phyloP scores from a whole-genome alignment of 2,888 invertebrate species.

The Automeris io region DNA sequence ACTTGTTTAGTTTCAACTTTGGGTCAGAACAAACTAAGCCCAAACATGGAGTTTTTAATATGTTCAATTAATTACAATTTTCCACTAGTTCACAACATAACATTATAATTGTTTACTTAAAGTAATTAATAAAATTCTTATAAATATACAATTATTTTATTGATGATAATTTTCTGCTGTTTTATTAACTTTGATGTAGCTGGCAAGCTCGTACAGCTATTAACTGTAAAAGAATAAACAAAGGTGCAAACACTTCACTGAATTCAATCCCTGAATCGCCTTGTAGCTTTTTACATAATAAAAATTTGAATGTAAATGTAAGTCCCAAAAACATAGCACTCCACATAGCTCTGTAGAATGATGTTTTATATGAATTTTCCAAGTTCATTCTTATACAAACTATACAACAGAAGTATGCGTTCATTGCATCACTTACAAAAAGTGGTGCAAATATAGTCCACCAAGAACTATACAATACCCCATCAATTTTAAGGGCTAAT shows the following conservation, averaged over 20 bases:
- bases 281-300: conserved; percentile 91
- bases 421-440: conserved; percentile 93
- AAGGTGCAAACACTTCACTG: conserved; percentile 94
- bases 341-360: conserved; percentile 89
- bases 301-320: conserved; percentile 93
- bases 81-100: no score
- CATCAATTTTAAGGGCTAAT: conserved; percentile 87
- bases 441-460: conserved; percentile 94
- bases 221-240: conserved; percentile 92
- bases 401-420: conserved; percentile 96
- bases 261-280: conserved; percentile 89
- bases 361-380: conserved; percentile 86
- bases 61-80: conserved; percentile 40
- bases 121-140: not conserved
- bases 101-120: conserved; percentile 1
- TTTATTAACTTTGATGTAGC: conserved; percentile 73
- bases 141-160: conserved; percentile 9
- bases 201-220: conserved; percentile 96
- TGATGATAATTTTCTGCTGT: conserved; percentile 8
- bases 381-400: conserved; percentile 95
- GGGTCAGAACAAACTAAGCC: conserved; percentile 49
- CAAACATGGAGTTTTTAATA: conserved; percentile 55
- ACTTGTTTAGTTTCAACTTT: conserved; percentile 56
- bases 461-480: conserved; percentile 83
- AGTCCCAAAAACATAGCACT: conserved; percentile 89